phyloP scores from a whole-genome alignment of 2,113 vertebrate genomes.

The Daphoenositta chrysoptera region DNA sequence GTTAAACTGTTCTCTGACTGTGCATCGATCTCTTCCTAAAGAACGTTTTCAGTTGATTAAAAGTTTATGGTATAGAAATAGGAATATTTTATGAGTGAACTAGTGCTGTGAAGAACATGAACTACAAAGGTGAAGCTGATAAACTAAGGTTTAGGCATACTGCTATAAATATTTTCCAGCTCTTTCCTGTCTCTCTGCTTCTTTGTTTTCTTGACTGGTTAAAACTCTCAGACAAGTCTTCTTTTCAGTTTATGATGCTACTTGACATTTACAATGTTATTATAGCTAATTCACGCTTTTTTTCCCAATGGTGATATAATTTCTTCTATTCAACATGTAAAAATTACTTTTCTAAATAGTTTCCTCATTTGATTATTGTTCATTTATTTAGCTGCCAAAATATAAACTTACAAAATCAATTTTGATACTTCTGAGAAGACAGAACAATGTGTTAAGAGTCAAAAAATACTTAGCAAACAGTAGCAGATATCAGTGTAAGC shows the following conservation, averaged over 20 bases:
- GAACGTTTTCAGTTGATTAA: background rate
- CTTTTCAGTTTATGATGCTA: background rate
- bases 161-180: background rate
- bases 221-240: background rate
- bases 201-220: background rate
- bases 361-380: background rate
- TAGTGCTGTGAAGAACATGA: background rate
- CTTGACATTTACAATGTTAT: accelerated
- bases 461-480: background rate
- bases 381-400: background rate
- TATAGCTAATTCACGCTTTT: background rate
- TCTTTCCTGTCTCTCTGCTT: background rate
- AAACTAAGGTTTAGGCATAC: background rate
- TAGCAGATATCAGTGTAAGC: background rate
- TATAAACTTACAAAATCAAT: background rate
- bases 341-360: background rate
- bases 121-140: background rate
- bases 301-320: background rate
- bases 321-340: background rate
- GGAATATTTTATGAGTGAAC: background rate
- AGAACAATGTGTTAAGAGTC: background rate
- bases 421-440: background rate
- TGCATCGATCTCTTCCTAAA: background rate
- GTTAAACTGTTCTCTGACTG: background rate
- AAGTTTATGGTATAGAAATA: background rate